These are phyloP conservation scores for Plectrocnemia conspersa DNA, from an alignment of 1,140 invertebrate species.

Conservation along the genomic window DNA sequence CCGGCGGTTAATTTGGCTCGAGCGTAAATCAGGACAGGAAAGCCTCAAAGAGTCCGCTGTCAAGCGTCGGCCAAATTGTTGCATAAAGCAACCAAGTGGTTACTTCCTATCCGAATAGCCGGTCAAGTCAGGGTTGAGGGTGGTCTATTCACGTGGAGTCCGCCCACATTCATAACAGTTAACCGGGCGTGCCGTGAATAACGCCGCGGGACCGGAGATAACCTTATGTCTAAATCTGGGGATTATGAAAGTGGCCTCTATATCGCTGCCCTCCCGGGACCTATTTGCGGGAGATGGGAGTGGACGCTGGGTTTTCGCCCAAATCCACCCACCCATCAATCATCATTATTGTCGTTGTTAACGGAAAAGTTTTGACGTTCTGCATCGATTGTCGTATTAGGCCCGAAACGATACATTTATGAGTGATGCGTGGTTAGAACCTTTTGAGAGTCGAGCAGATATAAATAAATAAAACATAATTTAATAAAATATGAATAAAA, in stretches of 20 bases:
- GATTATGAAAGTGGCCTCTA: constrained; percentile 32
- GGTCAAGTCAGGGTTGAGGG: no score
- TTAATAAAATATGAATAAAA: no score
- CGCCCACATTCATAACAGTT: constrained; percentile 33
- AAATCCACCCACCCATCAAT: not conserved
- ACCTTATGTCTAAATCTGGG: constrained; percentile 35
- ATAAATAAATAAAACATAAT: no score
- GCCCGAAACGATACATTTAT: not conserved
- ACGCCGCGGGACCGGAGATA: constrained; percentile 33
- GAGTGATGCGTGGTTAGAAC: not conserved
- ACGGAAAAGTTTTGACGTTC: no score
- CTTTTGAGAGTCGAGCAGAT: no score
- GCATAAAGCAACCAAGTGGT: no score
- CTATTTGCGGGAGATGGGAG: constrained; percentile 10
- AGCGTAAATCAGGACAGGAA: no score
- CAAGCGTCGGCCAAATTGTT: no score
- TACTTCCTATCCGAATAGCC: no score
- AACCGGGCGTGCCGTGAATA: constrained; percentile 35
- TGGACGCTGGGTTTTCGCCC: not conserved
- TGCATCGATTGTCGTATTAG: not conserved
- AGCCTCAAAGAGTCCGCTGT: no score
- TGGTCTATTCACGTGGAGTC: no score
- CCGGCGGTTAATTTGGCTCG: no score
- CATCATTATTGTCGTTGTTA: not conserved
- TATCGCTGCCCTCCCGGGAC: constrained; percentile 21